Evolutionary conservation across 2,888 invertebrate genomes (phyloP).

Genomic region (Rhabditoides inermis): DNA sequence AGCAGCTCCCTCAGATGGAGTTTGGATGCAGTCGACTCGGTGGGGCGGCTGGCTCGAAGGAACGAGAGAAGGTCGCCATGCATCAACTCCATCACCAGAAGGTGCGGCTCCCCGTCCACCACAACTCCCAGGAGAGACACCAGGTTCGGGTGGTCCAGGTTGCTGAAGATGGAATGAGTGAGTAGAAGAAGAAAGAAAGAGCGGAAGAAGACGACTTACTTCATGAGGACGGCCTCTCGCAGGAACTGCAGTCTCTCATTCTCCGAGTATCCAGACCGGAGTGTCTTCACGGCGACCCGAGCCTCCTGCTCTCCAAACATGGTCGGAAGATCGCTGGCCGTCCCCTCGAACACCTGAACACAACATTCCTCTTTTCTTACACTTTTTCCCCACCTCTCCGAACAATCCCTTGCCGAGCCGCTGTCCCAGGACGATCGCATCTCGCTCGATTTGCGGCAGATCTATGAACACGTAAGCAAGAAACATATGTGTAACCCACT

Average conservation of each 20-base stretch:
- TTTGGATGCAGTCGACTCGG: conserved; percentile 13
- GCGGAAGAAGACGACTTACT: conserved; percentile 30
- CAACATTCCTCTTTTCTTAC: too few species aligned
- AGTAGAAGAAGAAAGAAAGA: background rate
- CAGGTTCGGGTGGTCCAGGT: conserved; percentile 92
- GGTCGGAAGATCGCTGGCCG: too few species aligned
- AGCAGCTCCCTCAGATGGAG: conserved; percentile 75
- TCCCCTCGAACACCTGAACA: too few species aligned
- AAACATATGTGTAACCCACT: conserved; percentile 9
- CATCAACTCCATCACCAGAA: conserved; percentile 93
- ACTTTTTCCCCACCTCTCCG: too few species aligned
- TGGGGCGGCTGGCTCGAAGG: conserved; percentile 60
- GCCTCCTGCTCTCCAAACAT: too few species aligned
- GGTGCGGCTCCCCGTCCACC: conserved; percentile 72
- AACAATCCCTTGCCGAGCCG: too few species aligned
- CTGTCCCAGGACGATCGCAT: too few species aligned
- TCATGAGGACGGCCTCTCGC: conserved; percentile 93
- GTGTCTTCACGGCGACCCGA: too few species aligned
- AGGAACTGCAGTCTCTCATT: conserved; percentile 80
- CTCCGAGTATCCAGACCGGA: conserved; percentile 77
- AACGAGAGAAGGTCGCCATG: conserved; percentile 87
- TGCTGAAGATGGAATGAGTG: conserved; percentile 56
- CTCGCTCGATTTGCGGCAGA: background rate
- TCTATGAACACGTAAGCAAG: background rate
- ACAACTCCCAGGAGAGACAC: conserved; percentile 85